Percentiles rank a stretch among this genome's conserved stretches.
These are phyloP conservation scores for Rafetus swinhoei DNA, from an alignment of 2,113 vertebrate genomes.

Conservation along the genomic window DNA sequence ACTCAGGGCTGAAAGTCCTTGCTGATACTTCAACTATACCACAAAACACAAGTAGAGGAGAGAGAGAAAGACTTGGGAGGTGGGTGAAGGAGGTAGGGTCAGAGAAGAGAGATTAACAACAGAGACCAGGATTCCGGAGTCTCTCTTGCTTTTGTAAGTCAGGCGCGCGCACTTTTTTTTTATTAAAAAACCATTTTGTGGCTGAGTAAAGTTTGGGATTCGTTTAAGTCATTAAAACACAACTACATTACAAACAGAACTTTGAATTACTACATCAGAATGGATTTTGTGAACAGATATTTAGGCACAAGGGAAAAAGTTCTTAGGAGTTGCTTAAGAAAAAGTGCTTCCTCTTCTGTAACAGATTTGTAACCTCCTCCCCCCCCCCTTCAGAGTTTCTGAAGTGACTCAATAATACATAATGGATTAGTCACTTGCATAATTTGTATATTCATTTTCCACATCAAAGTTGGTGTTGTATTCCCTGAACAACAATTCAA, in stretches of 20 bases:
- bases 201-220: neutral
- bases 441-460: neutral
- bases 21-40: neutral
- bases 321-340: neutral
- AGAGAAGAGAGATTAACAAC: neutral
- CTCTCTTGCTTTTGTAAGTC: neutral
- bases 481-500: neutral
- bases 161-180: neutral
- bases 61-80: fast-evolving
- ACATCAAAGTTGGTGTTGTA: neutral
- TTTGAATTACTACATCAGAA: neutral
- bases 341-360: neutral
- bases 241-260: neutral
- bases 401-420: neutral
- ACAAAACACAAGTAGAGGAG: neutral
- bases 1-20: neutral
- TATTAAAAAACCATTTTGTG: neutral
- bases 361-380: neutral
- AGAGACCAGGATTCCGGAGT: too few species aligned
- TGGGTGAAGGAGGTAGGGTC: fast-evolving
- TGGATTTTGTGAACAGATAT: neutral
- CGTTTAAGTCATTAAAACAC: neutral
- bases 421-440: neutral
- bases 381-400: neutral
- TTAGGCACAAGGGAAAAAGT: neutral